Percentiles rank a stretch among this genome's conserved stretches.
phyloP scores from a whole-genome alignment of 2,888 invertebrate genomes.

The Anarsia innoxiella region DNA sequence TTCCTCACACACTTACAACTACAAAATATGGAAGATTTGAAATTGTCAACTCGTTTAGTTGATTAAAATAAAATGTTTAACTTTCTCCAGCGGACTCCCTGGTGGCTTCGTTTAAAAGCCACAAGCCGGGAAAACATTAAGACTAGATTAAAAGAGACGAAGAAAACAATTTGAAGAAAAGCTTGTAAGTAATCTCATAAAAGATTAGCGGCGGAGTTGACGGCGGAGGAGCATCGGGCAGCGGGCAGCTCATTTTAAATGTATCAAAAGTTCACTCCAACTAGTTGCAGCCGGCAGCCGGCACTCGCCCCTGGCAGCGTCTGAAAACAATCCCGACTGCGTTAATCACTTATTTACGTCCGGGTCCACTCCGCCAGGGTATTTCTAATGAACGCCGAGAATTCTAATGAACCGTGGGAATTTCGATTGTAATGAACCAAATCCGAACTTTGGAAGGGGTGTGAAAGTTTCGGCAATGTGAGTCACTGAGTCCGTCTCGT shows the following conservation, averaged over 20 bases:
- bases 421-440: conserved; percentile 66
- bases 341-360: conserved; percentile 74
- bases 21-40: too few species aligned
- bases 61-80: too few species aligned
- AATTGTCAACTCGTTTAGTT: too few species aligned
- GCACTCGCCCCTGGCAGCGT: conserved; percentile 37
- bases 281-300: conserved; percentile 40
- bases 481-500: conserved; percentile 3
- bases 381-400: conserved; percentile 68
- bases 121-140: conserved; percentile 9
- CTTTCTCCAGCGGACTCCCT: too few species aligned
- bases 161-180: conserved; percentile 24
- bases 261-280: conserved; percentile 57
- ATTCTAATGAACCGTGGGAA: conserved; percentile 73
- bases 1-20: too few species aligned
- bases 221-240: too few species aligned
- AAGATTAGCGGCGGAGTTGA: conserved; percentile 42
- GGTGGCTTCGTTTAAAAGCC: conserved; percentile 1
- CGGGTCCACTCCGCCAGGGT: conserved; percentile 56
- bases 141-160: conserved; percentile 18
- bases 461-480: conserved; percentile 4
- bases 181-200: conserved; percentile 41
- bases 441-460: conserved; percentile 31
- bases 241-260: conserved; percentile 57
- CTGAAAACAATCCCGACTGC: conserved; percentile 72